Conservation (phyloP, 1,140 invertebrate species). For the Sycobia sp. region DNA sequence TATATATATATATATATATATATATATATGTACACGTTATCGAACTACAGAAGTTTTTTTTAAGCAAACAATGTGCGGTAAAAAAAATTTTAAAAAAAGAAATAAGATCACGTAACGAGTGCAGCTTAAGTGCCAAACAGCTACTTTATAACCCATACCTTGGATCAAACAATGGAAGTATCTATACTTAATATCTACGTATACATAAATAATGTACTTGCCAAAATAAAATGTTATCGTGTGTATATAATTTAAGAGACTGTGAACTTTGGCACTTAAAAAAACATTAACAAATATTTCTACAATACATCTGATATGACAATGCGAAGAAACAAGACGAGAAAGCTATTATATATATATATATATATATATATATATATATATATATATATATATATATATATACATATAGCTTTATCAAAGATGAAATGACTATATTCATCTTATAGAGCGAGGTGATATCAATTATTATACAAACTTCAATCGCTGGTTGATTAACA, state of each 20-base stretch:
- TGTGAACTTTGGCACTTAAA: slow-evolving; percentile 35
- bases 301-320: slow-evolving; percentile 10
- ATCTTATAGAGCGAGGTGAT: too few relatives aligned
- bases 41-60: slow-evolving; percentile 6
- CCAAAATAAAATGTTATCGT: slow-evolving; percentile 27
- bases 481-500: too few relatives aligned
- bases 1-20: background rate
- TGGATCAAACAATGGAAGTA: slow-evolving; percentile 37
- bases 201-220: slow-evolving; percentile 32
- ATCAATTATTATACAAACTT: too few relatives aligned
- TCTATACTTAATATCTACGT: slow-evolving; percentile 30
- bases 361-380: too few relatives aligned
- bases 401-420: too few relatives aligned
- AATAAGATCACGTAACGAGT: slow-evolving; percentile 5
- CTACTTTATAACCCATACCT: slow-evolving; percentile 26
- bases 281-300: slow-evolving; percentile 26
- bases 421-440: too few relatives aligned
- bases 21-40: slow-evolving; percentile 1
- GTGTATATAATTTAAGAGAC: slow-evolving; percentile 35
- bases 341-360: too few relatives aligned
- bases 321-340: background rate
- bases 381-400: too few relatives aligned
- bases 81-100: slow-evolving; percentile 4
- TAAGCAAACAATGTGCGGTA: too few relatives aligned
- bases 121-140: slow-evolving; percentile 34